These are phyloP conservation scores for Platygyra sinensis DNA, from an alignment of 64 coral and sea anemone genomes.

Conservation along the genomic window DNA sequence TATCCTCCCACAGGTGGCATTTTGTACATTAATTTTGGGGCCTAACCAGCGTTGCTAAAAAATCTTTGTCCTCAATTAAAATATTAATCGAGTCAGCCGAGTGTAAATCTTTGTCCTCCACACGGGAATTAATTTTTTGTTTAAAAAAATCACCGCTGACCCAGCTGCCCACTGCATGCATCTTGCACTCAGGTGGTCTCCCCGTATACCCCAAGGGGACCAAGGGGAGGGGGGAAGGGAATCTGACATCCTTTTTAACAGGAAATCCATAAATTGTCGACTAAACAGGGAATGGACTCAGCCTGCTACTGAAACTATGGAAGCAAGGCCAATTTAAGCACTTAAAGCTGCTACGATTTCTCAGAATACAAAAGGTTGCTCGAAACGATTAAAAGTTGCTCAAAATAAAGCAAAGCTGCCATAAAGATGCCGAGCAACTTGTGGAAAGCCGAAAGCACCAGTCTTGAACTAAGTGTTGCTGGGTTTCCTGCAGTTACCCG, in stretches of 20 bases:
- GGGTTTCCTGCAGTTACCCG: too few species aligned
- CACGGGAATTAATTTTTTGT: slow-evolving; percentile 7
- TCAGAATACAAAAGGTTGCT: slow-evolving; percentile 31
- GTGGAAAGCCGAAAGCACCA: neutral
- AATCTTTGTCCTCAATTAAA: too few species aligned
- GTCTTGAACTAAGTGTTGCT: too few species aligned
- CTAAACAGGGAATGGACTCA: neutral
- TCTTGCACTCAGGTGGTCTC: neutral
- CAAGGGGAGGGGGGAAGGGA: neutral
- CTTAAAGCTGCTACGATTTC: slow-evolving; percentile 14
- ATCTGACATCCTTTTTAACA: neutral
- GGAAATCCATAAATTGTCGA: slow-evolving; percentile 23
- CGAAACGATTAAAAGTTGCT: slow-evolving; percentile 25
- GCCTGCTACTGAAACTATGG: slow-evolving; percentile 6
- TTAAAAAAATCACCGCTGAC: neutral
- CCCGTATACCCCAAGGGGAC: too few species aligned
- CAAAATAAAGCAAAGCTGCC: neutral
- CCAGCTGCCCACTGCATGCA: slow-evolving; percentile 28
- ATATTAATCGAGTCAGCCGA: too few species aligned
- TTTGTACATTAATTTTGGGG: too few species aligned
- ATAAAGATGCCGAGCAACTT: neutral
- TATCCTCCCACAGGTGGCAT: too few species aligned
- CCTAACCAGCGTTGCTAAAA: too few species aligned
- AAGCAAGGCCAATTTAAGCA: slow-evolving; percentile 17
- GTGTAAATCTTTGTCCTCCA: slow-evolving; percentile 25